Evolutionary conservation across 2,888 invertebrate genomes (phyloP).

Genomic region (Abrostola triplasia): DNA sequence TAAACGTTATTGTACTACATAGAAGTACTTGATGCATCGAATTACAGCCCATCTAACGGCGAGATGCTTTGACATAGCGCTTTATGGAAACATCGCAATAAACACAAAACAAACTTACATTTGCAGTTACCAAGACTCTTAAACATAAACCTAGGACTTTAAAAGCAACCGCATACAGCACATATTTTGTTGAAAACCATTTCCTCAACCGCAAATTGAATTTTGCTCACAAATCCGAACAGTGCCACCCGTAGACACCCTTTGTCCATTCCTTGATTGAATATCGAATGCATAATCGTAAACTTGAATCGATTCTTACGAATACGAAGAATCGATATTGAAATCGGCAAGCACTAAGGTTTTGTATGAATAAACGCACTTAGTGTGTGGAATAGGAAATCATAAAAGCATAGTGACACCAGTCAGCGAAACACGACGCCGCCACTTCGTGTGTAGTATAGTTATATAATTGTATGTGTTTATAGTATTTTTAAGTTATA

Average conservation of each 20-base stretch:
- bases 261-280: conserved; percentile 81
- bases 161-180: conserved; percentile 14
- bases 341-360: conserved; percentile 69
- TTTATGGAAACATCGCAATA: conserved; percentile 69
- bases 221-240: conserved; percentile 55
- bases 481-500: too few relatives aligned
- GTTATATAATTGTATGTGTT: too few relatives aligned
- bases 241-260: conserved; percentile 63
- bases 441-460: too few relatives aligned
- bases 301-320: conserved; percentile 77
- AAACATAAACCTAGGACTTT: conserved; percentile 14
- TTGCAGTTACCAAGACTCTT: conserved; percentile 16
- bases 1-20: conserved; percentile 63
- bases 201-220: conserved; percentile 20
- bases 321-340: conserved; percentile 77
- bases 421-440: too few relatives aligned
- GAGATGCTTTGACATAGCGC: conserved; percentile 66
- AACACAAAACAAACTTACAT: conserved; percentile 51
- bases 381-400: conserved; percentile 54
- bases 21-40: conserved; percentile 55
- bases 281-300: conserved; percentile 82
- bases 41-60: conserved; percentile 65
- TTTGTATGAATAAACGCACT: conserved; percentile 62
- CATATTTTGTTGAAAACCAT: conserved; percentile 27
- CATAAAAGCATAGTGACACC: conserved; percentile 57